Conservation (phyloP, 1,140 invertebrate genomes). For the Drosophila repletoides region DNA sequence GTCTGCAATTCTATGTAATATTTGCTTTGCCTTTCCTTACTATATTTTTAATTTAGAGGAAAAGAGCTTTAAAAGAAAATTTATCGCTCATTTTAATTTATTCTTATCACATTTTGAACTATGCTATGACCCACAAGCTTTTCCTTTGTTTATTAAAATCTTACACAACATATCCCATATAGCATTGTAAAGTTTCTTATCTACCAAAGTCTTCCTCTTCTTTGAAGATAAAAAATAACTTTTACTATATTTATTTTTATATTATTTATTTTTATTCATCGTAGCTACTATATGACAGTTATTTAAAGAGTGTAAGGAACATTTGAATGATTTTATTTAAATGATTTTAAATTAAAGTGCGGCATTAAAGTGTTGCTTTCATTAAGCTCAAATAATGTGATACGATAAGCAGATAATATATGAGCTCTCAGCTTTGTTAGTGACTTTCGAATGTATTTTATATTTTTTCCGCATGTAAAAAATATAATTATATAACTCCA, state of each 20-base stretch:
- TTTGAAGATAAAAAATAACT: slow-evolving; percentile 1
- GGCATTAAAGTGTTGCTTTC: not conserved
- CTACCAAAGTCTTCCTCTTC: no score
- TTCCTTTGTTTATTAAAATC: no score
- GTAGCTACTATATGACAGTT: not conserved
- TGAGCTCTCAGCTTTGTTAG: not conserved
- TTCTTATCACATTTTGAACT: no score
- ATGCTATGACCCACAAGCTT: no score
- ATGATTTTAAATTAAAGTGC: slow-evolving; percentile 27
- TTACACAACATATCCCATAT: not conserved
- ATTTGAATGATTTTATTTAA: slow-evolving; percentile 35
- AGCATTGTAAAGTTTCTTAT: slow-evolving; percentile 13
- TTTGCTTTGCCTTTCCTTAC: no score
- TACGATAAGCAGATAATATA: slow-evolving; percentile 27
- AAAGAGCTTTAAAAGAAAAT: no score
- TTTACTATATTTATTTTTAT: slow-evolving; percentile 1
- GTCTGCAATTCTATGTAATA: no score
- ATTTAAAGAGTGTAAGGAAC: slow-evolving; percentile 29
- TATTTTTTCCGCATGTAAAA: slow-evolving; percentile 13
- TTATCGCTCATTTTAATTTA: no score
- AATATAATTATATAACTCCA: slow-evolving; percentile 22
- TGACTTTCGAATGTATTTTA: slow-evolving; percentile 1
- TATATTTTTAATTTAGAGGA: no score
- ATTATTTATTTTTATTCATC: not conserved
- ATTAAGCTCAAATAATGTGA: slow-evolving; percentile 8